These are phyloP conservation scores for Ciconia maguari DNA, from an alignment of 2,113 vertebrate genomes.

Conservation along the genomic window DNA sequence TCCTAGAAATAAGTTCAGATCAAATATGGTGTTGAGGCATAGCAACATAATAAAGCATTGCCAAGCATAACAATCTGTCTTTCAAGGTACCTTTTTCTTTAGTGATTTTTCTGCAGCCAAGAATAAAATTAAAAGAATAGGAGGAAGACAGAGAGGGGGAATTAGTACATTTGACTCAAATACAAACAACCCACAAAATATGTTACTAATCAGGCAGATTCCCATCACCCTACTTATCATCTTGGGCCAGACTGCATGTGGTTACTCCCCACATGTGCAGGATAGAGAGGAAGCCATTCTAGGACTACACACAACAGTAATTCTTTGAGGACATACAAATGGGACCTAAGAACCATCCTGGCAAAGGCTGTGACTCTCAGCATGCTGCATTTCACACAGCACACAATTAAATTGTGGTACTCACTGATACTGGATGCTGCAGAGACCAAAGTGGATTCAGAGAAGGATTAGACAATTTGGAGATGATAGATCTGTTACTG, in stretches of 20 bases:
- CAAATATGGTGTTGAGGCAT: not conserved
- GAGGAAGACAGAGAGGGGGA: not conserved
- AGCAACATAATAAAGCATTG: not conserved
- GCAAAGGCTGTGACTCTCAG: not conserved
- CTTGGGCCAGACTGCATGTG: not conserved
- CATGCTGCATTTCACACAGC: not conserved
- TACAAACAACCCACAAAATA: constrained; percentile 3
- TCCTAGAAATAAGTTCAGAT: not conserved
- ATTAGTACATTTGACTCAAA: constrained; percentile 21
- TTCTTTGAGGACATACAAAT: not conserved
- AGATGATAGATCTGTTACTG: not conserved
- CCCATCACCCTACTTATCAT: not conserved
- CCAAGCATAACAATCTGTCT: not conserved
- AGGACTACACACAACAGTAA: not conserved
- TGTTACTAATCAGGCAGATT: constrained; percentile 15
- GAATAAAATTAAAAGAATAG: constrained; percentile 8
- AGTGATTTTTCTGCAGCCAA: constrained; percentile 23
- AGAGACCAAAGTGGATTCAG: not conserved
- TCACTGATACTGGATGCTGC: not conserved
- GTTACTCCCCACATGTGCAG: not conserved
- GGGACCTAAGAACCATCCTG: not conserved
- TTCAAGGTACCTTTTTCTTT: constrained; percentile 21
- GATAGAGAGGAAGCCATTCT: not conserved
- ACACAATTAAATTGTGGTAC: not conserved
- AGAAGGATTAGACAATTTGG: not conserved